These are phyloP conservation scores for Morus bassanus DNA, from an alignment of 2,797 vertebrate species.

Conservation along the genomic window DNA sequence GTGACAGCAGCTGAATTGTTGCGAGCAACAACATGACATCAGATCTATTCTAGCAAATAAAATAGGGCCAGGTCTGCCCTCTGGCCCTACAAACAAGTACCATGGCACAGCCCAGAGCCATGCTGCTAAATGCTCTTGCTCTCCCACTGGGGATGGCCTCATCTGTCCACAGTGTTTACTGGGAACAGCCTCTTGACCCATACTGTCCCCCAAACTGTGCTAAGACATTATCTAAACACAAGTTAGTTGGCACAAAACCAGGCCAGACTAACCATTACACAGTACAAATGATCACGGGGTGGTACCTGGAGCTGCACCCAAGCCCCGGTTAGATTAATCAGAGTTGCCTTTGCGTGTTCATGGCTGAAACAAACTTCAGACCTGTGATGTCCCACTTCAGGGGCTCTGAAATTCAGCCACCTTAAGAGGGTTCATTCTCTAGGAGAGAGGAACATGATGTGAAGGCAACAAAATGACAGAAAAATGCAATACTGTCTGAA, in stretches of 20 bases:
- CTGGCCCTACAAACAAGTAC: not conserved
- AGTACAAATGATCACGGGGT: not conserved
- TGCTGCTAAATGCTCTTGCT: not conserved
- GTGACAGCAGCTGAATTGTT: not conserved
- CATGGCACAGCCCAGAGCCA: accelerated
- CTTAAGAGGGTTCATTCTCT: not conserved
- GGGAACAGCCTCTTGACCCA: not conserved
- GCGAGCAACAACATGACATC: not conserved
- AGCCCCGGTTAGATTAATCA: not conserved
- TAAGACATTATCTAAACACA: not conserved
- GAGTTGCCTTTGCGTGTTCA: not conserved
- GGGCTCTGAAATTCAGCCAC: not conserved
- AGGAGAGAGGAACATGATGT: not conserved
- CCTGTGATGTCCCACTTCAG: not conserved
- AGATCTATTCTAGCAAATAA: not conserved
- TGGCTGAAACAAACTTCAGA: not conserved
- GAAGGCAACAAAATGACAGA: not conserved
- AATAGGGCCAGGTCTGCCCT: not conserved
- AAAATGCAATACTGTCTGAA: not conserved
- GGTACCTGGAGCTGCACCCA: not conserved
- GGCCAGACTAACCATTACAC: not conserved
- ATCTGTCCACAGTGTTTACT: too few species aligned
- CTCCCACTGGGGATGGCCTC: not conserved
- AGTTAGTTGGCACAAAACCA: not conserved
- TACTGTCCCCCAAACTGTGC: not conserved